These are phyloP conservation scores for Pycnonotus jocosus DNA, from an alignment of 2,113 vertebrate species.

Conservation along the genomic window DNA sequence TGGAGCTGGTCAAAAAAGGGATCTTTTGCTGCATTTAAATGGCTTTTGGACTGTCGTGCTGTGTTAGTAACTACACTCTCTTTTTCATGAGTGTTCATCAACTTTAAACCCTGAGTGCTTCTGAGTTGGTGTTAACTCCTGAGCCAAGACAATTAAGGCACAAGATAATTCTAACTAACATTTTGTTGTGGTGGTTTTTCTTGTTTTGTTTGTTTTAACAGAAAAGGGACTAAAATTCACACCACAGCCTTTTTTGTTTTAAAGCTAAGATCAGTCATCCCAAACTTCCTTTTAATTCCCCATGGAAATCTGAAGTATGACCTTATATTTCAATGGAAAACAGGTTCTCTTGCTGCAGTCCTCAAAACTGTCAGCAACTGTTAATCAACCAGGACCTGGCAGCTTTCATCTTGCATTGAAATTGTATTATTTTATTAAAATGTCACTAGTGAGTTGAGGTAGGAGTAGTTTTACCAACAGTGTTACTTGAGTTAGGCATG, in stretches of 20 bases:
- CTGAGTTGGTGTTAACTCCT: not conserved
- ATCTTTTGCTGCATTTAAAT: not conserved
- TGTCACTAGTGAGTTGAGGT: not conserved
- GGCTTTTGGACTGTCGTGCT: not conserved
- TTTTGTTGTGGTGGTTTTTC: not conserved
- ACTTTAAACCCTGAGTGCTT: not conserved
- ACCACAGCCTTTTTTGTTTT: not conserved
- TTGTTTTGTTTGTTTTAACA: not conserved
- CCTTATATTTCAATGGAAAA: not conserved
- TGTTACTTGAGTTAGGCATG: not conserved
- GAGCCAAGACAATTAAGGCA: slow-evolving; percentile 20
- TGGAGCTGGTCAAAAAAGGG: not conserved
- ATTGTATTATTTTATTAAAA: not conserved
- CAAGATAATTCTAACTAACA: not conserved
- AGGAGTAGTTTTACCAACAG: not conserved
- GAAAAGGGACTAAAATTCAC: not conserved
- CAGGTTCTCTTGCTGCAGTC: not conserved
- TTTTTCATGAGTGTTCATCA: not conserved
- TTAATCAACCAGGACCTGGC: not conserved
- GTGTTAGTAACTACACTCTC: not conserved
- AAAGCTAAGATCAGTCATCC: not conserved
- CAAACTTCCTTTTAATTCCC: not conserved
- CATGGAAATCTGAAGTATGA: not conserved
- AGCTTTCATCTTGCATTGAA: not conserved
- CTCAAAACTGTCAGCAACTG: not conserved